Evolutionary conservation across 2,888 invertebrate genomes (phyloP), one percentile per base, ranked within the genome.

Genomic region (Lottia gigantea): DNA sequence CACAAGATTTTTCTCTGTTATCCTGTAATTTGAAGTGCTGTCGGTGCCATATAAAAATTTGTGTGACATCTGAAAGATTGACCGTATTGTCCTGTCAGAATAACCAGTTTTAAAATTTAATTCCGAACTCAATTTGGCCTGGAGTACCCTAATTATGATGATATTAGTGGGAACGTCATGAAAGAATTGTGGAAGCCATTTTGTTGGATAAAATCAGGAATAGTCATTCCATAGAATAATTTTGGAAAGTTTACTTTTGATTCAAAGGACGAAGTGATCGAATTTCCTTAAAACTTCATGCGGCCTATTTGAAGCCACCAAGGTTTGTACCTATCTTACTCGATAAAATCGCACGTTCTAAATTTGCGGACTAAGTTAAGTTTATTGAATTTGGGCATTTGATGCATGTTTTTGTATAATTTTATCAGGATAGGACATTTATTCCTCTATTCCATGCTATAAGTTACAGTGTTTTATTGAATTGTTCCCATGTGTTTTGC

Each of bases 61-160:
- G 40, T 40, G 40, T 40, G 40, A 40, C 40, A 40, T 40, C 7
- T 23, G 6, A n/a, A 55, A 55, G 23, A 55, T n/a, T 11, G 55
- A 23, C 23, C 55, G 55, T 55, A 55, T 55, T 55, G 23, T 71
- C 45, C 63, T 31, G 40, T 71, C 45, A 45, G 64, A 45, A 55
- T 64, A 14, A 64, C n/a, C 55, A 71, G 71, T 71, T 71, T 71
- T 71, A 69, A 71, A 72, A 55, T 70, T 71, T 71, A 69, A 74
- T 71, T 71, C 74, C 55, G 71, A 45, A 66, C 69, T 74, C 74
- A 71, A 67, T 74, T 74, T 71, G 71, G 66, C 71, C 68, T 64
- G 65, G 71, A 71, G 74, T 71, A 71, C 71, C 55, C 68, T 71
- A 74, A 69, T 71, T 74, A 74, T 74, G 74, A 74, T 74, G 69